Evolutionary conservation across 2,797 vertebrate species (phyloP).

Genomic region (Pogonophryne albipinna): DNA sequence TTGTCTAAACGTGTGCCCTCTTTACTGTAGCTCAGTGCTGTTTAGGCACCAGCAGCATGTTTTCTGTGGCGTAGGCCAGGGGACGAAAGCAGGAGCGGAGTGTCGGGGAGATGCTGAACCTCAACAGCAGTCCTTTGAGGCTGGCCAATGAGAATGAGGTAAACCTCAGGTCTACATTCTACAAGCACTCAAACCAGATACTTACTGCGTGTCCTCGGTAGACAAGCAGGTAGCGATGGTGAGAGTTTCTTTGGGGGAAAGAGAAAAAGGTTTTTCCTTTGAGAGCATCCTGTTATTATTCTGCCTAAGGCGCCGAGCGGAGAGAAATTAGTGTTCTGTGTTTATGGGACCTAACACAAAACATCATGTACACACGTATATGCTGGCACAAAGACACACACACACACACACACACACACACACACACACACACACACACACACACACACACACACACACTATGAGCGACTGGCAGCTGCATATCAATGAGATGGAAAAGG

Average conservation of each 20-base stretch:
- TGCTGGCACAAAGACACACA: background rate
- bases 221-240: slow-evolving; percentile 26
- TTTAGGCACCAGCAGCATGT: slow-evolving; percentile 31
- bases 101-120: slow-evolving; percentile 40
- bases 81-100: slow-evolving; percentile 47
- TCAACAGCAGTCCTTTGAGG: slow-evolving; percentile 46
- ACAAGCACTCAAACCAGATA: slow-evolving; percentile 38
- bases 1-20: background rate
- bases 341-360: slow-evolving; percentile 68
- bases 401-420: background rate
- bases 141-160: slow-evolving; percentile 50
- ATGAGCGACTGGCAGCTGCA: slow-evolving; percentile 48
- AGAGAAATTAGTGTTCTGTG: slow-evolving; percentile 69
- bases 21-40: background rate
- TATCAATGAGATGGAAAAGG: slow-evolving; percentile 58
- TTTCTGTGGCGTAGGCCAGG: slow-evolving; percentile 22
- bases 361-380: slow-evolving; percentile 44
- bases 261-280: slow-evolving; percentile 54
- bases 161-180: slow-evolving; percentile 49
- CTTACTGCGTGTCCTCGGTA: slow-evolving; percentile 33
- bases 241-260: slow-evolving; percentile 39
- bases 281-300: slow-evolving; percentile 75
- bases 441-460: background rate
- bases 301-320: slow-evolving; percentile 62
- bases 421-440: background rate